Conservation (phyloP, 1,140 invertebrate species). For the Plutomurus gul region DNA sequence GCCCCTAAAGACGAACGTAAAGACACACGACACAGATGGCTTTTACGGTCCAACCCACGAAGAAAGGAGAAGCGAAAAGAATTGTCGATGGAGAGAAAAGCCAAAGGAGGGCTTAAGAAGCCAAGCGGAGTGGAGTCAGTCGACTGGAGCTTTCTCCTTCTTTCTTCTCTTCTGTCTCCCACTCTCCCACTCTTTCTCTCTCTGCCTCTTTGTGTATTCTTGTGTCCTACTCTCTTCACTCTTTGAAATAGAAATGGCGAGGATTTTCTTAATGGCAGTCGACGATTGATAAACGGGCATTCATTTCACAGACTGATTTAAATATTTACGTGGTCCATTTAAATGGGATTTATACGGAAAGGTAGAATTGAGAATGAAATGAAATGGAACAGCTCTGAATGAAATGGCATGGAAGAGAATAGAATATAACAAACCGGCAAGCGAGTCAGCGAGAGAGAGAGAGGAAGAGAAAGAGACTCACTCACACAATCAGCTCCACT, state of each 20-base stretch:
- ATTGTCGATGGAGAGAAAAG: too few species aligned
- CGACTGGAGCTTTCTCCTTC: too few species aligned
- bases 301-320: constrained; percentile 2
- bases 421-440: too few species aligned
- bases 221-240: too few species aligned
- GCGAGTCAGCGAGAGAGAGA: not conserved
- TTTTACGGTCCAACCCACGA: too few species aligned
- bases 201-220: too few species aligned
- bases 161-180: not conserved
- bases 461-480: not conserved
- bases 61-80: too few species aligned
- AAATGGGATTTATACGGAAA: constrained; percentile 1
- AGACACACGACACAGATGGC: too few species aligned
- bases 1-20: too few species aligned
- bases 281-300: not conserved
- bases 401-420: not conserved
- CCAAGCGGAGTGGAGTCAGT: too few species aligned
- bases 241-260: not conserved
- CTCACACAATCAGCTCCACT: too few species aligned
- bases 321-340: constrained; percentile 7
- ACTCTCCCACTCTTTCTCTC: not conserved
- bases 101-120: too few species aligned
- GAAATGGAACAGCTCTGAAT: not conserved
- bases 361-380: not conserved
- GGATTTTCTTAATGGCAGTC: not conserved